Evolutionary conservation across 1,140 invertebrate species (phyloP).

Genomic region (Stegodyphus mimosarum): DNA sequence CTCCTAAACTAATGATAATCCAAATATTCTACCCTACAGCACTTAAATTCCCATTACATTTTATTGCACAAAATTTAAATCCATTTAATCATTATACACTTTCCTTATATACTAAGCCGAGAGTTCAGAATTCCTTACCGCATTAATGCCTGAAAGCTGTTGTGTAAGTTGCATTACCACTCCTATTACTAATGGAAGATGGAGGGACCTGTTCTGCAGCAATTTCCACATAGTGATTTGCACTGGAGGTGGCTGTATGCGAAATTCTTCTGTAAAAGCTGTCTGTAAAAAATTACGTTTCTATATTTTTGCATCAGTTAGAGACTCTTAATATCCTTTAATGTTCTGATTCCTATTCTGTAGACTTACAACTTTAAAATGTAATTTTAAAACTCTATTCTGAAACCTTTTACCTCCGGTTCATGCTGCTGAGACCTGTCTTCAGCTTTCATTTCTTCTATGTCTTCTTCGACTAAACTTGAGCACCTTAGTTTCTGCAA

Average conservation of each 20-base stretch:
- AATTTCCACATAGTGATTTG: slow-evolving; percentile 90
- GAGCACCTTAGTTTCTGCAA: slow-evolving; percentile 85
- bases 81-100: no score
- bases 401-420: slow-evolving; percentile 70
- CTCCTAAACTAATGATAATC: no score
- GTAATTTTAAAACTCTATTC: not conserved
- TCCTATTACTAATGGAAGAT: slow-evolving; percentile 91
- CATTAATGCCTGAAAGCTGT: slow-evolving; percentile 96
- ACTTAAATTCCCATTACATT: no score
- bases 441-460: slow-evolving; percentile 94
- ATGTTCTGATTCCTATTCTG: no score
- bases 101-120: no score
- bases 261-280: slow-evolving; percentile 50
- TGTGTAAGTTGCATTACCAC: slow-evolving; percentile 98
- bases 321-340: no score
- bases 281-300: slow-evolving; percentile 14
- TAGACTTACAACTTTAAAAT: not conserved
- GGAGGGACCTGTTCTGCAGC: slow-evolving; percentile 86
- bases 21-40: no score
- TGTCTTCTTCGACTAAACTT: slow-evolving; percentile 90
- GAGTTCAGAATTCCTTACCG: slow-evolving; percentile 72
- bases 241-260: slow-evolving; percentile 48
- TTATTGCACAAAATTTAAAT: no score
- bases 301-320: no score
- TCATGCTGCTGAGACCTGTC: slow-evolving; percentile 90